Evolutionary conservation across 1,140 invertebrate genomes (phyloP).

Genomic region (Lordiphosa clarofinis): DNA sequence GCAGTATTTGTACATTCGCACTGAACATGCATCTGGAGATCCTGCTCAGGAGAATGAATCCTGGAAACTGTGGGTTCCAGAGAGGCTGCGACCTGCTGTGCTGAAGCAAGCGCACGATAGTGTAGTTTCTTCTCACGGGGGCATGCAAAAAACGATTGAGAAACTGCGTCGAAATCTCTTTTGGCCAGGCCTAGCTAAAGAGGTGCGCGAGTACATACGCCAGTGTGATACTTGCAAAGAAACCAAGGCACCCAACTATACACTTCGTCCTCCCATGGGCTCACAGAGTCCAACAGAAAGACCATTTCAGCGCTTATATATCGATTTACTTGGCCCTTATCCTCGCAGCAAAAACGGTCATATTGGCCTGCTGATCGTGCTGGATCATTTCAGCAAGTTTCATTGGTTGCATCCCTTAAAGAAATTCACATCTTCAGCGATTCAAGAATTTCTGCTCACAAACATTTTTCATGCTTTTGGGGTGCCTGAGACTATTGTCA

Average conservation of each 20-base stretch:
- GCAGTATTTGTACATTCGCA: constrained; percentile 7
- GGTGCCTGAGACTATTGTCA: not conserved
- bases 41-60: not conserved
- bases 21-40: constrained; percentile 6
- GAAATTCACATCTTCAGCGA: not conserved
- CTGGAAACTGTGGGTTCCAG: constrained; percentile 23
- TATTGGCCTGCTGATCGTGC: not conserved
- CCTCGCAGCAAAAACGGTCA: constrained; percentile 6
- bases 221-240: constrained; percentile 20
- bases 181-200: constrained; percentile 17
- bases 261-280: constrained; percentile 18
- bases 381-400: not conserved
- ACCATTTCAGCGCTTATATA: constrained; percentile 29
- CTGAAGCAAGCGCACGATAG: constrained; percentile 12
- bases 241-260: constrained; percentile 21
- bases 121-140: constrained; percentile 10
- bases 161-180: constrained; percentile 14
- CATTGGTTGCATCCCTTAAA: not conserved
- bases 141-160: constrained; percentile 25
- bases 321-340: constrained; percentile 26
- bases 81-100: constrained; percentile 1
- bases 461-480: not conserved
- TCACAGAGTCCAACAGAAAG: constrained; percentile 1
- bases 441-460: not conserved
- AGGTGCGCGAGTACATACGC: constrained; percentile 19